Evolutionary conservation across 2,888 invertebrate genomes (phyloP).

Genomic region (Omphaloscelis lunosa): DNA sequence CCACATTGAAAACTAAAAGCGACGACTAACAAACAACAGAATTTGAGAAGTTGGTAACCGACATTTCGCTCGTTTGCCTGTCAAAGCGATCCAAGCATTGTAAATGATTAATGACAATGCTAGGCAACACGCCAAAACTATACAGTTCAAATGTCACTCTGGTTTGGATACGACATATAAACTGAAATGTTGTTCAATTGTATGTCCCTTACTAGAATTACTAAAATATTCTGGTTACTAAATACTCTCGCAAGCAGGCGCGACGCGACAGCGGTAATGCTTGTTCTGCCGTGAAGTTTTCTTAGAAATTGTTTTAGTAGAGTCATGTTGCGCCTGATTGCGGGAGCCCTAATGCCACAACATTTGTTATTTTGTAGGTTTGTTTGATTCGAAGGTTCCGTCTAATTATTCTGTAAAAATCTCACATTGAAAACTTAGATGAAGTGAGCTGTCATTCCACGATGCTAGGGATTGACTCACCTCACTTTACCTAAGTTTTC

Average conservation of each 20-base stretch:
- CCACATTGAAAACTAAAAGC: background rate
- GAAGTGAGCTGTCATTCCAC: too few relatives aligned
- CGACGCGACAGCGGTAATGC: too few relatives aligned
- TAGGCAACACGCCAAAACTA: conserved; percentile 11
- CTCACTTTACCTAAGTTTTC: too few relatives aligned
- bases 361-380: background rate
- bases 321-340: too few relatives aligned
- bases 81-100: conserved; percentile 24
- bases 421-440: too few relatives aligned
- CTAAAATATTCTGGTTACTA: background rate
- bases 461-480: too few relatives aligned
- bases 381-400: background rate
- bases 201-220: background rate
- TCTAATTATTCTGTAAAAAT: too few relatives aligned
- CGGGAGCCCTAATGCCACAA: background rate
- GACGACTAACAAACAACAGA: conserved; percentile 4
- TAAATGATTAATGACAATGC: conserved; percentile 35
- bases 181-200: background rate
- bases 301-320: too few relatives aligned
- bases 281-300: too few relatives aligned
- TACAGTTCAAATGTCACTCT: conserved; percentile 18
- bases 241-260: too few relatives aligned
- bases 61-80: conserved; percentile 24
- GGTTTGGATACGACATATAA: background rate
- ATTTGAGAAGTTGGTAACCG: background rate